phyloP scores from a whole-genome alignment of 2,113 vertebrate species.

The Athene noctua region DNA sequence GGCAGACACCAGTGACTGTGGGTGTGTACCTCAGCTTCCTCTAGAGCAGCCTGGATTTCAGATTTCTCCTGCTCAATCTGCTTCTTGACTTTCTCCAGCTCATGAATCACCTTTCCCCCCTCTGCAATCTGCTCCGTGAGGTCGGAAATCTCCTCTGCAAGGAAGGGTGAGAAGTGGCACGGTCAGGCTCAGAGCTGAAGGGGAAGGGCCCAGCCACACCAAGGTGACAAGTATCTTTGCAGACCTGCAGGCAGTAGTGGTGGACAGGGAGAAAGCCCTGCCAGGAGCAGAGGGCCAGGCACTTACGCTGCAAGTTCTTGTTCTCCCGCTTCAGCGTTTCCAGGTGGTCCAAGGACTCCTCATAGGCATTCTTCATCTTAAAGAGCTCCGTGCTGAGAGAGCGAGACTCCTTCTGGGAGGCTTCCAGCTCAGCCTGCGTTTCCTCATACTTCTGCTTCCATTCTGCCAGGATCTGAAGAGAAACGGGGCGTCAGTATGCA shows the following conservation, averaged over 20 bases:
- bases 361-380: conserved; percentile 81
- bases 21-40: conserved; percentile 80
- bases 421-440: conserved; percentile 79
- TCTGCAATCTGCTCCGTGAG: conserved; percentile 84
- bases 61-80: conserved; percentile 81
- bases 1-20: not conserved
- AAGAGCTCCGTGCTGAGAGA: conserved; percentile 79
- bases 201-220: not conserved
- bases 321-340: conserved; percentile 81
- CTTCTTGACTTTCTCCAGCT: conserved; percentile 89
- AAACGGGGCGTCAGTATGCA: not conserved
- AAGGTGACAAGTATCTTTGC: too few relatives aligned
- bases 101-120: conserved; percentile 84
- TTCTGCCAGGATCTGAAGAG: conserved; percentile 70
- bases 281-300: not conserved
- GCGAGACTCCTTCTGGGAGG: conserved; percentile 79
- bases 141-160: conserved; percentile 85
- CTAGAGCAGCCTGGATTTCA: conserved; percentile 83
- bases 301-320: conserved; percentile 82
- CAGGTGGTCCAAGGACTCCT: conserved; percentile 80
- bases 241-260: too few relatives aligned
- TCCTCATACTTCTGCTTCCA: conserved; percentile 78
- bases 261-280: not conserved
- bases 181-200: not conserved
- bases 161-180: too few relatives aligned